Base-by-base conservation (phyloP, 1,140 invertebrate species). In the Kradibia gibbosae region DNA sequence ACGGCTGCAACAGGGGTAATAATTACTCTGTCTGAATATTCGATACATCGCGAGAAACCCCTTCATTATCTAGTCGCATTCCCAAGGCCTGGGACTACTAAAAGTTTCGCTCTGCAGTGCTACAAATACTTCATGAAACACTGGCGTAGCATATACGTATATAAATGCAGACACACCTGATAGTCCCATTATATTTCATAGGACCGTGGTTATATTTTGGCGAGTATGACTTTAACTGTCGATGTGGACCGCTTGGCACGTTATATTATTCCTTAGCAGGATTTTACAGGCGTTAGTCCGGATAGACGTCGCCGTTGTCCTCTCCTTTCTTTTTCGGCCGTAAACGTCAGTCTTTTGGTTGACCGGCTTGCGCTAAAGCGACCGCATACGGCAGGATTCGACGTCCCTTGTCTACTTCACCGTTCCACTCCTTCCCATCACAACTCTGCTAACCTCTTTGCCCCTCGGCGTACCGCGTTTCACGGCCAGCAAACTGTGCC, bases 211-310 rank as follows among this genome's bases (percentile, higher is more conserved):
- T 87, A 84, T 89, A 89, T 89, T 88, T 89, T 89, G 87, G 86
- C 88, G 87, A 87, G 85, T 88, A 89, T 88, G 88, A 89, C 87
- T 89, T 89, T 89, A 89, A 89, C 85, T 87, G 86, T 89, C 88
- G 87, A 89, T 89, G 88, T 81, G 85, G 79, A 28, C 70, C 31
- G 70, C 48, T 85, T 83, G 87, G 86, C 84, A 86, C 84, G 48
- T 87, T 87, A 83, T 89, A 88, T 89, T 89, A 88, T 87, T 89
- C 85, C 86, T 86, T 83, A 85, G 45, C 5, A 86, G 85, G 45
- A 20, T 89, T 89, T 89, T 89, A 89, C 88, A 88, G 86, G 85
- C 88, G 85, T 84, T 88, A 87, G 87, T 83, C 86, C 83, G 85
- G 84, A 39, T 57, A 25, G n/a, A 36, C 45, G 60, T 39, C 36